Conservation (phyloP, 2,797 vertebrate species). For the Harpagifer antarcticus region DNA sequence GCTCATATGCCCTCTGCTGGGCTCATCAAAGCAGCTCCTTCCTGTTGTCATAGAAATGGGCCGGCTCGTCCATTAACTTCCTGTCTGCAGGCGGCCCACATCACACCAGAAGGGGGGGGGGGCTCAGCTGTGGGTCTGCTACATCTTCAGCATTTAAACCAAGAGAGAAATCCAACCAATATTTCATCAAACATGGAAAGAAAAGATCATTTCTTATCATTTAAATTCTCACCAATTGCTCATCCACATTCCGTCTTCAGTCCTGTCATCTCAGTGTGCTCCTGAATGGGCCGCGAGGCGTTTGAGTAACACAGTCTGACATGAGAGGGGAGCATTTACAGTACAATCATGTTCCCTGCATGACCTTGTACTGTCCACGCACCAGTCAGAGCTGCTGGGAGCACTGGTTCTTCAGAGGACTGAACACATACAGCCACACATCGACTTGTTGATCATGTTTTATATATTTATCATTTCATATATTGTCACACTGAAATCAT, state of each 20-base stretch:
- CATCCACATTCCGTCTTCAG: not conserved
- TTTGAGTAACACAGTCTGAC: not conserved
- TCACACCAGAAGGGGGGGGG: conserved; percentile 11
- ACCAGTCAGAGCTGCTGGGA: conserved; percentile 1
- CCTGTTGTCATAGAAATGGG: conserved; percentile 79
- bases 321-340: conserved; percentile 3
- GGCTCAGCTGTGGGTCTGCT: not conserved
- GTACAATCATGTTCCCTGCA: conserved; percentile 6
- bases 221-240: not conserved
- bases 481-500: no score
- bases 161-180: not conserved
- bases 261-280: not conserved
- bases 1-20: conserved; percentile 60
- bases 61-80: conserved; percentile 48
- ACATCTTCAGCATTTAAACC: not conserved
- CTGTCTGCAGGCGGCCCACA: conserved; percentile 15
- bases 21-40: conserved; percentile 59
- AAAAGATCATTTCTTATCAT: not conserved
- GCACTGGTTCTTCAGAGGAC: conserved; percentile 1
- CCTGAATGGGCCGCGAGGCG: not conserved
- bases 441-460: conserved; percentile 1
- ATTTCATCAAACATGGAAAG: not conserved
- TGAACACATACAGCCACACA: not conserved
- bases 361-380: conserved; percentile 40
- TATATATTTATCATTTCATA: not conserved